Percentiles rank a stretch among this genome's conserved stretches.
Evolutionary conservation across 92 coral and sea anemone species (phyloP).

Genomic region (Actinernus sp.): DNA sequence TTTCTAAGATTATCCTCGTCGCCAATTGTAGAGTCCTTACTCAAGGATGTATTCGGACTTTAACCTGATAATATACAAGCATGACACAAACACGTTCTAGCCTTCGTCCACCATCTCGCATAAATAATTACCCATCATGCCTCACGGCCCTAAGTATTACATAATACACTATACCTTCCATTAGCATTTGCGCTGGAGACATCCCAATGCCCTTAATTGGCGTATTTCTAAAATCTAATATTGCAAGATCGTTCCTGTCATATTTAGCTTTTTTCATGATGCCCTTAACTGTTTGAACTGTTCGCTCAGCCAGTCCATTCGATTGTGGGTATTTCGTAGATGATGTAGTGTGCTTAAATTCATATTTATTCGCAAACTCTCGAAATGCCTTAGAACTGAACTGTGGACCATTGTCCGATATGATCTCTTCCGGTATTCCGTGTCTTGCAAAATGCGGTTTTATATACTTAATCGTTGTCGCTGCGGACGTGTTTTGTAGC

Average conservation of each 20-base stretch:
- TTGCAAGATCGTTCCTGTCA: conserved; percentile 48
- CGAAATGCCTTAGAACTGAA: conserved; percentile 31
- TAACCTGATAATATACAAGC: too few relatives aligned
- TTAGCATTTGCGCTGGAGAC: conserved; percentile 47
- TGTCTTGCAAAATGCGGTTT: conserved; percentile 49
- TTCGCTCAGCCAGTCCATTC: too few relatives aligned
- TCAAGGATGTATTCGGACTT: too few relatives aligned
- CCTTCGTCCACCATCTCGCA: too few relatives aligned
- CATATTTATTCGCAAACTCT: conserved; percentile 33
- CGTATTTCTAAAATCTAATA: conserved; percentile 39
- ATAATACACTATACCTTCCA: conserved; percentile 40
- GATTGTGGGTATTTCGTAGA: conserved; percentile 35
- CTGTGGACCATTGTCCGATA: conserved; percentile 53
- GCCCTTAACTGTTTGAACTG: conserved; percentile 20
- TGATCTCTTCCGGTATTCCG: conserved; percentile 46
- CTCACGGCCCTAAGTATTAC: too few relatives aligned
- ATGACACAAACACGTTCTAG: too few relatives aligned
- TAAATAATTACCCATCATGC: too few relatives aligned
- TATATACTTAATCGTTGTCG: conserved; percentile 25
- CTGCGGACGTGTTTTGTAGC: conserved; percentile 14
- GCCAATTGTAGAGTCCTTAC: too few relatives aligned
- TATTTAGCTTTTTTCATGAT: conserved; percentile 26
- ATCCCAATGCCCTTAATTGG: conserved; percentile 47
- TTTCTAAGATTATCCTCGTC: too few relatives aligned
- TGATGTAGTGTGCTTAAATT: conserved; percentile 44